These are phyloP conservation scores for Cataglyphis albicans DNA, from an alignment of 2,888 invertebrate genomes.

Conservation along the genomic window DNA sequence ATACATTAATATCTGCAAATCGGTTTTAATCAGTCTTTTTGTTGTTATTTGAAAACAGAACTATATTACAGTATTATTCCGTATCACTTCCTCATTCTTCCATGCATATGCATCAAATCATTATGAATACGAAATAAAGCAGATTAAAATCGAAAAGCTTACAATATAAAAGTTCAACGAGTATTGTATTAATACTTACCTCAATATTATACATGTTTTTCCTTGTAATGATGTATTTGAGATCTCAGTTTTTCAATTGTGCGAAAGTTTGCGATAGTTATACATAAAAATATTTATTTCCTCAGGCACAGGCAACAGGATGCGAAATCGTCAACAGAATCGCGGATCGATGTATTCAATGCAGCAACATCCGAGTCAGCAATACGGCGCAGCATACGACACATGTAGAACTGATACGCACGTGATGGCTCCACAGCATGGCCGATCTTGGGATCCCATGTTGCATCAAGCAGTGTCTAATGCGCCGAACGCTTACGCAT, in stretches of 20 bases:
- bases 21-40: too few species aligned
- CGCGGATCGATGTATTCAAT: background rate
- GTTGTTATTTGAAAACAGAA: background rate
- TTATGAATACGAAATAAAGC: background rate
- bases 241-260: background rate
- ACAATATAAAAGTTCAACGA: background rate
- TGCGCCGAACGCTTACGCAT: background rate
- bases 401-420: background rate
- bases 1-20: too few species aligned
- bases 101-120: background rate
- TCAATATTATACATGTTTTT: background rate
- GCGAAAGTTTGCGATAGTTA: background rate
- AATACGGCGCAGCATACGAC: background rate
- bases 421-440: background rate
- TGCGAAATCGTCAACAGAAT: conserved; percentile 26
- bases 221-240: background rate
- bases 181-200: background rate
- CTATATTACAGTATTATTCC: background rate
- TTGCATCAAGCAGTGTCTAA: background rate
- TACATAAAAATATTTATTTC: background rate
- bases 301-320: background rate
- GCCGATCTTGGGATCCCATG: conserved; percentile 23
- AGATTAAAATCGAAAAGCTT: background rate
- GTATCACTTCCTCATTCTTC: background rate
- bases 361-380: background rate